phyloP scores from a whole-genome alignment of 2,888 invertebrate genomes.

The Steinernema scapterisci region DNA sequence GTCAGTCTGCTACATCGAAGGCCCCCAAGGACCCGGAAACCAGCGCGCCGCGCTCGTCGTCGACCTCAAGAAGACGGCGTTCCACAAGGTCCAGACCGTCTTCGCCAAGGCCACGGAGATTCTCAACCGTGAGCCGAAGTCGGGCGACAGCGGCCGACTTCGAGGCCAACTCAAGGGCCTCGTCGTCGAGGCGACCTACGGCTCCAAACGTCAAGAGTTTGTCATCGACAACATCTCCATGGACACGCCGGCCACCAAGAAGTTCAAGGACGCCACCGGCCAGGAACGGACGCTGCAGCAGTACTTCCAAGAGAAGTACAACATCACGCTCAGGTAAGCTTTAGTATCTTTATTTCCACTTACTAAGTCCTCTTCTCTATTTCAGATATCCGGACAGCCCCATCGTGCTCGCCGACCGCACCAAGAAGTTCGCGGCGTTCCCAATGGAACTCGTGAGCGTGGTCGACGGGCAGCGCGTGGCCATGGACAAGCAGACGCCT shows the following conservation, averaged over 20 bases:
- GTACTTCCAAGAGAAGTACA: conserved; percentile 43
- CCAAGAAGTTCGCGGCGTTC: not conserved
- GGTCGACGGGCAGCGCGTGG: conserved; percentile 40
- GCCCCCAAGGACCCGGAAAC: conserved; percentile 39
- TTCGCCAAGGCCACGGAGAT: conserved; percentile 36
- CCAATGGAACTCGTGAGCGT: conserved; percentile 39
- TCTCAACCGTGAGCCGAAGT: conserved; percentile 12
- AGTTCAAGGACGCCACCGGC: conserved; percentile 31
- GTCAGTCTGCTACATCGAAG: conserved; percentile 38
- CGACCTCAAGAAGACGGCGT: conserved; percentile 38
- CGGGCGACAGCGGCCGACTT: not conserved
- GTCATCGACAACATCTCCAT: conserved; percentile 26
- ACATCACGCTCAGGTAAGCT: conserved; percentile 38
- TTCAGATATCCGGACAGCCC: conserved; percentile 28
- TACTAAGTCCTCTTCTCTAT: not conserved
- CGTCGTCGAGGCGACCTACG: not conserved
- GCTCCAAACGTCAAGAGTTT: conserved; percentile 6
- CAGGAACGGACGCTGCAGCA: conserved; percentile 38
- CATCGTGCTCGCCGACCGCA: conserved; percentile 15
- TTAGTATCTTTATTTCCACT: not conserved
- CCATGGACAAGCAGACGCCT: not conserved
- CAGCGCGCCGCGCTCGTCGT: conserved; percentile 39
- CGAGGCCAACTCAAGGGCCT: conserved; percentile 34
- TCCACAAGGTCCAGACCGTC: conserved; percentile 22
- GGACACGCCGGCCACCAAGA: conserved; percentile 14